These are phyloP conservation scores for Zoanthus solanderi DNA, from an alignment of 92 coral and sea anemone species.

Conservation along the genomic window DNA sequence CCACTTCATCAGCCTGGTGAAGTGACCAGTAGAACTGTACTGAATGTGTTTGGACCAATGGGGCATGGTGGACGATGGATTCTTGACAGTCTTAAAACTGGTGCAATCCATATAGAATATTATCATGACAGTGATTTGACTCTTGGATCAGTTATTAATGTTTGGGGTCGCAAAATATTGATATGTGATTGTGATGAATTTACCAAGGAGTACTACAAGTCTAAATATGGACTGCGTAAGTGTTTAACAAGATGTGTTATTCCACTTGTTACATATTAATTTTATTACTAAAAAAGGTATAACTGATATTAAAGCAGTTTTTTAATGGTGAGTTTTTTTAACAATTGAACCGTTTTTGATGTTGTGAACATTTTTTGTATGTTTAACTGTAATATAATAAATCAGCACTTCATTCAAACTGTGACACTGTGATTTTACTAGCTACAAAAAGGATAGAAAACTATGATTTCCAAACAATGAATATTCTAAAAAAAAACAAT, in stretches of 20 bases:
- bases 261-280: background rate
- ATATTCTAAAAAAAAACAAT: too few species aligned
- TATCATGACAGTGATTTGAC: slow-evolving; percentile 94
- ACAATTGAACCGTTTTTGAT: too few species aligned
- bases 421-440: too few species aligned
- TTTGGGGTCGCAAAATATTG: slow-evolving; percentile 88
- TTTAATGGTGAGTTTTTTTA: too few species aligned
- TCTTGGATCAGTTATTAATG: slow-evolving; percentile 88
- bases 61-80: slow-evolving; percentile 99
- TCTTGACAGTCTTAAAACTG: slow-evolving; percentile 96
- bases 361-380: too few species aligned
- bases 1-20: slow-evolving; percentile 92
- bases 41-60: slow-evolving; percentile 99
- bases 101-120: slow-evolving; percentile 91
- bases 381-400: too few species aligned
- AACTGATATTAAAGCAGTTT: too few species aligned
- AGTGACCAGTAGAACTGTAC: slow-evolving; percentile 93
- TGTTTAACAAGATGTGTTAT: background rate
- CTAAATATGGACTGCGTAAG: slow-evolving; percentile 92
- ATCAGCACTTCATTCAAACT: too few species aligned
- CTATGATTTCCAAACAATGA: too few species aligned
- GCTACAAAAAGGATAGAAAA: too few species aligned
- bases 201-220: slow-evolving; percentile 91
- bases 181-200: slow-evolving; percentile 97
- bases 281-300: background rate